A percentile compares a stretch with the other conserved stretches of the same genome.
These are phyloP conservation scores for Apeltes quadracus DNA, from an alignment of 2,113 vertebrate genomes.

Conservation along the genomic window DNA sequence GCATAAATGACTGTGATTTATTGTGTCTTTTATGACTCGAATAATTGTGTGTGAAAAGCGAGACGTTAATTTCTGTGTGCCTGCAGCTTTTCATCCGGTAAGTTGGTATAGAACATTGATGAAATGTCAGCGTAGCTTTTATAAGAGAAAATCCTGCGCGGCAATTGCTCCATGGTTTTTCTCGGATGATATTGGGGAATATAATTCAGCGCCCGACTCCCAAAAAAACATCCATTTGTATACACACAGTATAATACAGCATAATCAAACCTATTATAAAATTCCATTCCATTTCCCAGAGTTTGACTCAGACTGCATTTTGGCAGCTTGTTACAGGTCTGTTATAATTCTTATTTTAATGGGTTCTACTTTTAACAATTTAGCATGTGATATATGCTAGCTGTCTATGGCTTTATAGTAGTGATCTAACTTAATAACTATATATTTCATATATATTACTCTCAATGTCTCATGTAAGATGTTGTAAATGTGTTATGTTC, in stretches of 20 bases:
- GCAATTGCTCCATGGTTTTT: conserved; percentile 40
- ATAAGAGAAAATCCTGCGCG: conserved; percentile 4
- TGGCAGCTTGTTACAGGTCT: background rate
- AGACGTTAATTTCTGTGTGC: background rate
- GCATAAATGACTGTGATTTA: conserved; percentile 18
- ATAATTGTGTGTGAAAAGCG: background rate
- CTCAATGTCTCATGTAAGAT: background rate
- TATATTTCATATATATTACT: too few species aligned
- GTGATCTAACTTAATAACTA: background rate
- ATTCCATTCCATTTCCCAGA: background rate
- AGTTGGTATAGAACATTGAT: background rate
- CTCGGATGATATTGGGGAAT: conserved; percentile 40
- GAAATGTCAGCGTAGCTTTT: conserved; percentile 16
- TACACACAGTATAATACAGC: conserved; percentile 14
- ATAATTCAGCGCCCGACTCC: conserved; percentile 33
- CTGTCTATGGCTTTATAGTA: background rate
- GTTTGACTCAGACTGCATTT: background rate
- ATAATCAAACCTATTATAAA: conserved; percentile 34
- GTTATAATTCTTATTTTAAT: background rate
- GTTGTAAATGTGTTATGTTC: background rate
- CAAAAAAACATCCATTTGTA: conserved; percentile 44
- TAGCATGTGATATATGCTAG: background rate
- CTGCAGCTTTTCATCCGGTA: conserved; percentile 3
- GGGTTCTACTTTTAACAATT: background rate
- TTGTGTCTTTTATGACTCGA: conserved; percentile 17